Conservation (phyloP, 2,113 vertebrate species). For the Myanophis thanlyinensis region DNA sequence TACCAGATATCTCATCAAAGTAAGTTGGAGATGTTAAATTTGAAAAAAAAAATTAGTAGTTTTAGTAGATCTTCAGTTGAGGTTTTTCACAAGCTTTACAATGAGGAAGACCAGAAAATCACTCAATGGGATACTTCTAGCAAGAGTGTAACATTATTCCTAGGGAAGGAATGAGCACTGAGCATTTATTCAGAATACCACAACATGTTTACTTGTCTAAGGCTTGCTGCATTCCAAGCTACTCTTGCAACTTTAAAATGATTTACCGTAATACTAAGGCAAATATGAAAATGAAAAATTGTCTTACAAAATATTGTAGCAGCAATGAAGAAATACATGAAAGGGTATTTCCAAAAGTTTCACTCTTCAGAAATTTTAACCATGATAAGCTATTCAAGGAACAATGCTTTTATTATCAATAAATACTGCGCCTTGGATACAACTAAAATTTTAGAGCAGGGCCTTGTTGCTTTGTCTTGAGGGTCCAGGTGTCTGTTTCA, state of each 20-base stretch:
- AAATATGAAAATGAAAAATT: neutral
- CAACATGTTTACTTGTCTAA: neutral
- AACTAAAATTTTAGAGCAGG: neutral
- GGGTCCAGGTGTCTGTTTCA: neutral
- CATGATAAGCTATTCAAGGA: neutral
- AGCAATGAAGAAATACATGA: neutral
- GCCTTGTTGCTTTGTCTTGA: neutral
- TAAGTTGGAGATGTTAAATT: constrained; percentile 52
- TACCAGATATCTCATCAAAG: constrained; percentile 98
- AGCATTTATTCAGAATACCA: neutral
- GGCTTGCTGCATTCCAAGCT: neutral
- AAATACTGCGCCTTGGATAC: neutral
- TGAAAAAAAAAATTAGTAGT: neutral
- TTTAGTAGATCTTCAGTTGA: neutral
- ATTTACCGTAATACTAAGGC: neutral
- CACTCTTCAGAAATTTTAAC: neutral
- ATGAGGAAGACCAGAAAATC: neutral
- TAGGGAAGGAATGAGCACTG: neutral
- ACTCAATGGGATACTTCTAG: neutral
- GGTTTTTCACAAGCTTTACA: neutral
- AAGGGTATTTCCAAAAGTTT: neutral
- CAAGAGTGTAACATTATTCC: neutral
- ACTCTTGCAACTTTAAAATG: neutral
- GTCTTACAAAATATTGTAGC: neutral
- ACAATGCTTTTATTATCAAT: neutral